phyloP scores from a whole-genome alignment of 2,113 vertebrate genomes.

The Archilochus colubris region DNA sequence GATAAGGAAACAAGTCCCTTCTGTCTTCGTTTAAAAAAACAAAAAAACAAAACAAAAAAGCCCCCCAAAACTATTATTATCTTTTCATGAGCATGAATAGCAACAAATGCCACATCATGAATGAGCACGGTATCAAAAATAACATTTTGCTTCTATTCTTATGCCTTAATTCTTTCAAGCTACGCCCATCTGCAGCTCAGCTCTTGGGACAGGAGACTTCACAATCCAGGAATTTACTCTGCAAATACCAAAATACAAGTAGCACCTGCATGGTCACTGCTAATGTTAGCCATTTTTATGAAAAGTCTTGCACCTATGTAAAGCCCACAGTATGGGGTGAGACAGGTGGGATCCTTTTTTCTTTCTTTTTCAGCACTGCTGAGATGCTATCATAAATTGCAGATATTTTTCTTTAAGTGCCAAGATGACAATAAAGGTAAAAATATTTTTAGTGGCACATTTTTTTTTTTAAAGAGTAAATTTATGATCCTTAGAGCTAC shows the following conservation, averaged over 20 bases:
- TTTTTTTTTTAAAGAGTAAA: background rate
- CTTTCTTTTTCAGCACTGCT: background rate
- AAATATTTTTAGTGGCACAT: background rate
- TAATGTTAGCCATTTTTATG: background rate
- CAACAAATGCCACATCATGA: constrained; percentile 2
- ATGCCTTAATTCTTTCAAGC: constrained; percentile 6
- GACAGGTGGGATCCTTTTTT: background rate
- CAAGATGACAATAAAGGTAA: background rate
- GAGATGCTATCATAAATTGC: background rate
- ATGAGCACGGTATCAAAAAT: constrained; percentile 19
- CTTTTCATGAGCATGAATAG: background rate
- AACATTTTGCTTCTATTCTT: constrained; percentile 34
- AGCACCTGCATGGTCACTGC: background rate
- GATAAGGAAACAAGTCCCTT: background rate
- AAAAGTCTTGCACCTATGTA: background rate
- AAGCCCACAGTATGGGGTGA: background rate
- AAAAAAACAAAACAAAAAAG: background rate
- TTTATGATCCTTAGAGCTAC: background rate
- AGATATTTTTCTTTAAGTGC: background rate
- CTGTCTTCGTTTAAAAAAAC: rapidly evolving
- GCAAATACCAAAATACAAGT: background rate
- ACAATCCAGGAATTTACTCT: background rate
- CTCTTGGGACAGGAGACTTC: background rate
- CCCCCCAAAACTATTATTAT: background rate
- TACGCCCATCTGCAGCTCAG: constrained; percentile 37